phyloP scores from a whole-genome alignment of 2,113 vertebrate genomes.

The Stomatorhinus ivindoensis region DNA sequence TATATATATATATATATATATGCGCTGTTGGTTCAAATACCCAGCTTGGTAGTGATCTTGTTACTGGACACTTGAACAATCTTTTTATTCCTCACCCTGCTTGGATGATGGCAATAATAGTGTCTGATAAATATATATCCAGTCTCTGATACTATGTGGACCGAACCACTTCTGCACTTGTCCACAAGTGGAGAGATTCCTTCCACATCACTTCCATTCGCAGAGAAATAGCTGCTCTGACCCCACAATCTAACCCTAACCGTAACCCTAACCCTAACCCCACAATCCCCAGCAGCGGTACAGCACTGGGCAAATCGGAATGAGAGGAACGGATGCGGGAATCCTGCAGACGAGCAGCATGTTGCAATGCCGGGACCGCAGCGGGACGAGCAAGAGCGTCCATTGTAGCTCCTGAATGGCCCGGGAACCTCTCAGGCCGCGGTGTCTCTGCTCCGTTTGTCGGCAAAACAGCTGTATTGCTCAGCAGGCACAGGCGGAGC shows the following conservation, averaged over 20 bases:
- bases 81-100: background rate
- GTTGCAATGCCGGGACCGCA: too few species aligned
- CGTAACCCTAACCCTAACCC: too few species aligned
- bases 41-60: background rate
- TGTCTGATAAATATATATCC: background rate
- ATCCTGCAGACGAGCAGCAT: background rate
- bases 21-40: background rate
- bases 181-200: background rate
- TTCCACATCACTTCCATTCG: background rate
- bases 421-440: background rate
- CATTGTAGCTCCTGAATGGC: conserved; percentile 9
- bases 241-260: background rate
- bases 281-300: background rate
- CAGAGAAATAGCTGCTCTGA: background rate
- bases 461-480: background rate
- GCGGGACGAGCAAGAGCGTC: background rate
- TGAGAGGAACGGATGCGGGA: background rate
- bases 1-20: background rate
- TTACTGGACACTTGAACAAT: background rate
- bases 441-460: background rate
- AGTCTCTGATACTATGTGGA: background rate
- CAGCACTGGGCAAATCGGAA: background rate
- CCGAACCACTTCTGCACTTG: background rate
- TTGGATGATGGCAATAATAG: background rate
- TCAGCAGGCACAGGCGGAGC: background rate